Evolutionary conservation across 2,797 vertebrate species (phyloP).

Genomic region (Sebastes itinus): DNA sequence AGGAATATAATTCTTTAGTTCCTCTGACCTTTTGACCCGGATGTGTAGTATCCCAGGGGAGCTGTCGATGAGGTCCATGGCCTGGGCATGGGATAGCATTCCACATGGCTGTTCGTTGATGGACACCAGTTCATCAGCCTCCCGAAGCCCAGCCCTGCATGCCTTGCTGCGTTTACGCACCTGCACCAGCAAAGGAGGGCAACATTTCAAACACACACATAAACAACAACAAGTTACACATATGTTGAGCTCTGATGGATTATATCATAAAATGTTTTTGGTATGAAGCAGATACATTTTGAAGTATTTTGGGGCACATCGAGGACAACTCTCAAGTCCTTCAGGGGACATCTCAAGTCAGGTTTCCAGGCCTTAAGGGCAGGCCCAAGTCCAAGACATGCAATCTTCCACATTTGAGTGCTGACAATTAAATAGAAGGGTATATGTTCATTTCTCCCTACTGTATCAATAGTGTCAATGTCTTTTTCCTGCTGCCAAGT

Average conservation of each 20-base stretch:
- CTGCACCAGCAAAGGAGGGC: conserved; percentile 73
- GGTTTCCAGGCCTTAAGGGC: background rate
- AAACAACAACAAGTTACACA: background rate
- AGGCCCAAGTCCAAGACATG: background rate
- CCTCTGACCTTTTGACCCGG: conserved; percentile 88
- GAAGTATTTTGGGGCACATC: background rate
- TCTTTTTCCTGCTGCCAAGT: background rate
- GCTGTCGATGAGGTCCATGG: conserved; percentile 95
- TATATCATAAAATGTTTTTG: background rate
- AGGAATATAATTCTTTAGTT: background rate
- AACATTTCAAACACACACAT: background rate
- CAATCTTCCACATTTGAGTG: background rate
- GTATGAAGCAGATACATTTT: background rate
- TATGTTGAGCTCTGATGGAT: background rate
- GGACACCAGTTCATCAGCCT: conserved; percentile 91
- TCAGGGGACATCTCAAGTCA: background rate
- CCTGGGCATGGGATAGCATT: conserved; percentile 91
- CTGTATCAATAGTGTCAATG: background rate
- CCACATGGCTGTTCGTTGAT: conserved; percentile 93
- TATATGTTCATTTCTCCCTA: background rate
- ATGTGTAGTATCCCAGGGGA: conserved; percentile 88
- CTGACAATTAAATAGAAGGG: background rate
- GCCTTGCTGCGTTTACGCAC: conserved; percentile 98
- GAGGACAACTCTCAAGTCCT: background rate
- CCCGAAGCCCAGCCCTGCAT: conserved; percentile 91